Percentiles rank a stretch among this genome's conserved stretches.
These are phyloP conservation scores for Perizoma flavofasciatum DNA, from an alignment of 2,888 invertebrate genomes.

Conservation along the genomic window DNA sequence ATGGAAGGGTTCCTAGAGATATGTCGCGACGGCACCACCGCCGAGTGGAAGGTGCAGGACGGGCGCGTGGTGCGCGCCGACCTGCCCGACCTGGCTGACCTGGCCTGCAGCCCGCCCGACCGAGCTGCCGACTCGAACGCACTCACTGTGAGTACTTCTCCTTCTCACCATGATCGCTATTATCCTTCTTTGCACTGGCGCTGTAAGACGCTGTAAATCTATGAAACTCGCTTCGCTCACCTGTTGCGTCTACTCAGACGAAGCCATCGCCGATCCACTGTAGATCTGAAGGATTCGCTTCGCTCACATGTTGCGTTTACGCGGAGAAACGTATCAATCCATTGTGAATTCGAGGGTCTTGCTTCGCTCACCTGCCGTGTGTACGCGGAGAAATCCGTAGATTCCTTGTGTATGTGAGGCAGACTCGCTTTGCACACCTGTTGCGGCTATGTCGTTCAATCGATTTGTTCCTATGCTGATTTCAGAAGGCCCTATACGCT, in stretches of 20 bases:
- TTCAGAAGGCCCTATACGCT: too few species aligned
- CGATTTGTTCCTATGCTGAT: too few species aligned
- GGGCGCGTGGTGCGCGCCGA: conserved; percentile 79
- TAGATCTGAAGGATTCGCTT: neutral
- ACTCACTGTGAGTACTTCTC: conserved; percentile 56
- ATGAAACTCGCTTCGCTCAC: too few species aligned
- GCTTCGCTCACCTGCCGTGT: too few species aligned
- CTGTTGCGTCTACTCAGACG: too few species aligned
- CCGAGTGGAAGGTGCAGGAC: conserved; percentile 84
- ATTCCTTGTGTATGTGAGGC: too few species aligned
- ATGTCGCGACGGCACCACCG: conserved; percentile 83
- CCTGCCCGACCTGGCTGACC: conserved; percentile 68
- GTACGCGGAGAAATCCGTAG: too few species aligned
- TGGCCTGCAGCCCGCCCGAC: conserved; percentile 86
- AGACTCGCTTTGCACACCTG: too few species aligned
- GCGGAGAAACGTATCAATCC: neutral
- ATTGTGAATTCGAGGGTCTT: too few species aligned
- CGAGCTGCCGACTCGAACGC: conserved; percentile 48
- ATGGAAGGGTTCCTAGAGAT: conserved; percentile 81
- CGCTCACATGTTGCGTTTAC: neutral
- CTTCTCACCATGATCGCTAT: neutral
- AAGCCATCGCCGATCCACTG: too few species aligned
- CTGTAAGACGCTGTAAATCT: neutral
- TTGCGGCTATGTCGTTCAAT: too few species aligned
- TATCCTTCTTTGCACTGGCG: neutral